Percentiles rank a stretch among this genome's conserved stretches.
These are phyloP conservation scores for Heteromurus nitidus DNA, from an alignment of 2,888 invertebrate genomes.

Conservation along the genomic window DNA sequence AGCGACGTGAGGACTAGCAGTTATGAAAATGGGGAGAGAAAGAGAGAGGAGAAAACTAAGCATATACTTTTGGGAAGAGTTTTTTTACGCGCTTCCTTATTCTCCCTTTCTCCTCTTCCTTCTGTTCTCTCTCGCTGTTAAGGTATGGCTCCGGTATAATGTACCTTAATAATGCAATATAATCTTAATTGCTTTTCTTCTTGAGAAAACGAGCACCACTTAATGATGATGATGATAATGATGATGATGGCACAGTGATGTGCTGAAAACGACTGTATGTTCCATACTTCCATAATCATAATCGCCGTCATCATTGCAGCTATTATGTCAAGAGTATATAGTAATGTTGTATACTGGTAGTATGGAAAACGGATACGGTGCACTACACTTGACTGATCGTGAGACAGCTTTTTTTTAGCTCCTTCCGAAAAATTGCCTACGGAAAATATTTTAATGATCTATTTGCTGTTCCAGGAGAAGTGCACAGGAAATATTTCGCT, in stretches of 20 bases:
- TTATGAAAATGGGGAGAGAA: background rate
- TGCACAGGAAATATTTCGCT: no score
- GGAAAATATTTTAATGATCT: no score
- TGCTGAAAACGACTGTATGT: conserved; percentile 43
- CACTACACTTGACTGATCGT: no score
- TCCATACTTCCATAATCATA: conserved; percentile 25
- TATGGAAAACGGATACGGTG: background rate
- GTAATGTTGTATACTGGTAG: conserved; percentile 18
- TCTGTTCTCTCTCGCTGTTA: conserved; percentile 7
- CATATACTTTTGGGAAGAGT: no score
- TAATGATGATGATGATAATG: conserved; percentile 59
- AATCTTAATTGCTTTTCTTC: conserved; percentile 54
- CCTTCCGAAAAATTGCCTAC: background rate
- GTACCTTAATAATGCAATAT: conserved; percentile 53
- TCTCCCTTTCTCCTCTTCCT: background rate
- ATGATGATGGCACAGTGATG: conserved; percentile 28
- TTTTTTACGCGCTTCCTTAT: background rate
- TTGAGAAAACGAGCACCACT: conserved; percentile 22
- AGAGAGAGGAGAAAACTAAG: background rate
- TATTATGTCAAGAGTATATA: conserved; percentile 21
- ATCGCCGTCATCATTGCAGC: conserved; percentile 43
- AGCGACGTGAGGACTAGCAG: no score
- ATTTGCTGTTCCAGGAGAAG: no score
- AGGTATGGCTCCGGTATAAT: conserved; percentile 30
- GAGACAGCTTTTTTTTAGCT: no score